A percentile compares a stretch with the other conserved stretches of the same genome.
phyloP scores from a whole-genome alignment of 2,888 invertebrate genomes.

The Ptychoptera contaminata region DNA sequence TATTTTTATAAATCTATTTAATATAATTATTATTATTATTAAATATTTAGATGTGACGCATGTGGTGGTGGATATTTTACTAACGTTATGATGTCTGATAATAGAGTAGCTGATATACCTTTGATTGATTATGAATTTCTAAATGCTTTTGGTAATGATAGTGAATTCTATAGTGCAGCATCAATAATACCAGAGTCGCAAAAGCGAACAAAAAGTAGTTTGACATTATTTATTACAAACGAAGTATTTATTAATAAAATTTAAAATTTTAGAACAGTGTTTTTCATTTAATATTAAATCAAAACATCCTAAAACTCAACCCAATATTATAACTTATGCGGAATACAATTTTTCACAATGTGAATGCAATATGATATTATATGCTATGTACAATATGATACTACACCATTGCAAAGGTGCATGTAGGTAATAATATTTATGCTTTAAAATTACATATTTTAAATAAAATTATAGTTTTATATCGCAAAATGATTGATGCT shows the following conservation, averaged over 20 bases:
- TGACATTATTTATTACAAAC: too few relatives aligned
- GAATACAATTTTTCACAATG: slow-evolving; percentile 35
- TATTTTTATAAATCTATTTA: neutral
- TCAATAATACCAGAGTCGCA: too few relatives aligned
- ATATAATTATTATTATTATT: neutral
- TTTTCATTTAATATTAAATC: too few relatives aligned
- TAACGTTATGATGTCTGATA: slow-evolving; percentile 28
- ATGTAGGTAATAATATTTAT: neutral
- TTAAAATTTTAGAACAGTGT: too few relatives aligned
- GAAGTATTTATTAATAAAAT: too few relatives aligned
- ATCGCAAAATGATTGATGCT: slow-evolving; percentile 35
- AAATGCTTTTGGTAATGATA: too few relatives aligned
- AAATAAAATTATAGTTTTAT: slow-evolving; percentile 31
- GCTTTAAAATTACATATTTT: neutral
- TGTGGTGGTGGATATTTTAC: slow-evolving; percentile 42
- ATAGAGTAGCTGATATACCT: neutral
- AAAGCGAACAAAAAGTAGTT: too few relatives aligned
- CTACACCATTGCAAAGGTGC: slow-evolving; percentile 42
- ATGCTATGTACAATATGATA: slow-evolving; percentile 39
- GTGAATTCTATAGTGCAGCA: too few relatives aligned
- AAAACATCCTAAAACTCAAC: too few relatives aligned
- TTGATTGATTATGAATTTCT: too few relatives aligned
- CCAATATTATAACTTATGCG: neutral
- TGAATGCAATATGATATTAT: slow-evolving; percentile 40
- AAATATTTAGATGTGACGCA: slow-evolving; percentile 28